Percentiles rank a stretch among this genome's conserved stretches.
These are phyloP conservation scores for Lerema accius DNA, from an alignment of 1,140 invertebrate species.

Conservation along the genomic window DNA sequence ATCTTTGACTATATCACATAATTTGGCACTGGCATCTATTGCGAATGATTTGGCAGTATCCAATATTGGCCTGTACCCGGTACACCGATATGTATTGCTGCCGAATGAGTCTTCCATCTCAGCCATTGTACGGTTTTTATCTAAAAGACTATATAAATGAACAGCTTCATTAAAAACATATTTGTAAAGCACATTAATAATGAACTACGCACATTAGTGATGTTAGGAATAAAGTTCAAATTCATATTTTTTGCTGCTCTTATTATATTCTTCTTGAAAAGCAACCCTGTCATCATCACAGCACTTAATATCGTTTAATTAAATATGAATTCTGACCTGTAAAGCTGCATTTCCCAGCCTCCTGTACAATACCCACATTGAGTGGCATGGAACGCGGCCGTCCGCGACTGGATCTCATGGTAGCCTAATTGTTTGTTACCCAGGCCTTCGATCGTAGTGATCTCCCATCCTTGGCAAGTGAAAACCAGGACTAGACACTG, in stretches of 20 bases:
- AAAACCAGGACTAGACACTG: constrained; percentile 90
- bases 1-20: constrained; percentile 82
- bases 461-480: constrained; percentile 88
- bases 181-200: no score
- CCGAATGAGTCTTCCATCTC: constrained; percentile 90
- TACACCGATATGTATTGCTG: constrained; percentile 94
- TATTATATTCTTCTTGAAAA: no score
- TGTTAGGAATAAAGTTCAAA: no score
- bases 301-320: no score
- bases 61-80: constrained; percentile 93
- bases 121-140: constrained; percentile 84
- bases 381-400: constrained; percentile 89
- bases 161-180: no score
- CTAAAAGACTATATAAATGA: constrained; percentile 60
- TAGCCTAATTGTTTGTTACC: constrained; percentile 88
- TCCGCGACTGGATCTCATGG: constrained; percentile 86
- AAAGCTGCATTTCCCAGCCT: constrained; percentile 94
- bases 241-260: no score
- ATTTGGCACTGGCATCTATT: constrained; percentile 81
- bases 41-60: constrained; percentile 91
- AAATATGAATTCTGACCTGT: constrained; percentile 78
- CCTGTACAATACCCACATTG: constrained; percentile 94
- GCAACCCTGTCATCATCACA: no score
- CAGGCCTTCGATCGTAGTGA: constrained; percentile 91
- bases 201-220: no score